Evolutionary conservation across 2,888 invertebrate genomes (phyloP).

Genomic region (Spialia ferax): DNA sequence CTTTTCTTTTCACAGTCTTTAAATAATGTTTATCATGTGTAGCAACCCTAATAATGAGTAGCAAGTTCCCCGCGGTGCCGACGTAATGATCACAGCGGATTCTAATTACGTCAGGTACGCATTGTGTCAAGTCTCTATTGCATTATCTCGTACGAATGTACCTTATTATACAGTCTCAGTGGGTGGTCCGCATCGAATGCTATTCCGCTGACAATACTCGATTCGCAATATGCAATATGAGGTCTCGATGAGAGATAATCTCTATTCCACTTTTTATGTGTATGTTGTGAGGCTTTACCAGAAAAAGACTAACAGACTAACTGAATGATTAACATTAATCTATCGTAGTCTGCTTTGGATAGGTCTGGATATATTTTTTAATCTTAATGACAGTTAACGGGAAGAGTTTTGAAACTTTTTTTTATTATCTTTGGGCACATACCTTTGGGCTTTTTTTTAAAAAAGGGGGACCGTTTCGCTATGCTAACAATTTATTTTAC

Average conservation of each 20-base stretch:
- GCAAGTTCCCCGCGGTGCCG: constrained; percentile 11
- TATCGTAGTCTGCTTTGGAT: no score
- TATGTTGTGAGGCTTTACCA: no score
- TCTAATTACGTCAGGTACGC: constrained; percentile 31
- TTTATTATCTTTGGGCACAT: no score
- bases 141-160: constrained; percentile 29
- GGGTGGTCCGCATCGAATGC: constrained; percentile 22
- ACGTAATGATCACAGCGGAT: constrained; percentile 31
- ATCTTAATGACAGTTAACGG: no score
- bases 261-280: not conserved
- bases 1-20: not conserved
- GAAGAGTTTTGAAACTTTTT: no score
- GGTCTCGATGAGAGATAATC: constrained; percentile 1
- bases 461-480: no score
- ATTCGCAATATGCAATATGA: constrained; percentile 17
- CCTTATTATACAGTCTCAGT: constrained; percentile 30
- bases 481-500: no score
- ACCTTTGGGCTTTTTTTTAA: no score
- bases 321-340: no score
- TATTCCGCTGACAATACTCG: not conserved
- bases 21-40: not conserved
- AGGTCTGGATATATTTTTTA: no score
- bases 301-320: no score
- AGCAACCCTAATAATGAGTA: constrained; percentile 21
- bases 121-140: constrained; percentile 36